Conservation (phyloP, 2,888 invertebrate genomes). For the Yponomeuta evonymella region DNA sequence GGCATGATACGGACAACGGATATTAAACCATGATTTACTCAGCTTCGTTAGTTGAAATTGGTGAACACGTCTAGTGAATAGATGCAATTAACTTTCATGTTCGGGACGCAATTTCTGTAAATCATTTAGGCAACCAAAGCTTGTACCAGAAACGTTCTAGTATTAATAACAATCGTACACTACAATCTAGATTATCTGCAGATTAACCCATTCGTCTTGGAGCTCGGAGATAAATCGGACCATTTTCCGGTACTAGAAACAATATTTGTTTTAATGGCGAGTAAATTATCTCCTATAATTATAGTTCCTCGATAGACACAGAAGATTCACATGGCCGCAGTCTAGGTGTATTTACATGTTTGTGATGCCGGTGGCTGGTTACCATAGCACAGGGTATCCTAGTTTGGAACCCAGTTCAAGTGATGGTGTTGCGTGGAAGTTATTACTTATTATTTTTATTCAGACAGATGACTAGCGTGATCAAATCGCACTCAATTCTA, state of each 20-base stretch:
- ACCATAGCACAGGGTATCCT: too few relatives aligned
- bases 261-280: background rate
- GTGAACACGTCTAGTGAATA: background rate
- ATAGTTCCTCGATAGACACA: background rate
- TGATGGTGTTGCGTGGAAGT: too few relatives aligned
- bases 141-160: background rate
- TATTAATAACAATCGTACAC: background rate
- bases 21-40: background rate
- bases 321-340: background rate
- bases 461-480: too few relatives aligned
- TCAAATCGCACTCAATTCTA: too few relatives aligned
- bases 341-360: too few relatives aligned
- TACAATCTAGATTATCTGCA: background rate
- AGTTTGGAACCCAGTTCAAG: too few relatives aligned
- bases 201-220: conserved; percentile 6
- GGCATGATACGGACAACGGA: too few relatives aligned
- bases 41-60: background rate
- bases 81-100: background rate
- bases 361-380: too few relatives aligned
- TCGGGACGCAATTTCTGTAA: background rate
- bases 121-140: background rate
- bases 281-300: conserved; percentile 9
- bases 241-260: conserved; percentile 6
- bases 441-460: too few relatives aligned
- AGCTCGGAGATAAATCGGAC: background rate